phyloP scores from a whole-genome alignment of 2,797 vertebrate species.

The Bradypodion pumilum region DNA sequence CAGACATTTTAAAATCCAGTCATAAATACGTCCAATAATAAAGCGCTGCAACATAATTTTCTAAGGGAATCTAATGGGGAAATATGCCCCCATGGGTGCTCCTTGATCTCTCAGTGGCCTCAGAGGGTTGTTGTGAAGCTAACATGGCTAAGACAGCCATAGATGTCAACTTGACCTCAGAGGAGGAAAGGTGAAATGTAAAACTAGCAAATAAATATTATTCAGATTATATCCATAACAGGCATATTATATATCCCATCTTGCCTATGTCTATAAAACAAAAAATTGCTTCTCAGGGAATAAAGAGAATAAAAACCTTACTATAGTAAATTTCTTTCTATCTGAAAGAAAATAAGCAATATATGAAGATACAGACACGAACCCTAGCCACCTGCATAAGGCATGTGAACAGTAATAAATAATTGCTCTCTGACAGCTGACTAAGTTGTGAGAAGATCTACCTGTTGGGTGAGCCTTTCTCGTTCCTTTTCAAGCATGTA shows the following conservation, averaged over 20 bases:
- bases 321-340: not conserved
- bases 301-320: not conserved
- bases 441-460: slow-evolving; percentile 51
- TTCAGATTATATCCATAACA: no score
- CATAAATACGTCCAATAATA: no score
- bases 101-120: no score
- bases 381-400: not conserved
- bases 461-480: slow-evolving; percentile 93
- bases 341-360: not conserved
- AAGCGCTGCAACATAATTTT: no score
- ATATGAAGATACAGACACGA: not conserved
- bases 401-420: not conserved
- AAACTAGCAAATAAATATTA: no score
- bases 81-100: no score
- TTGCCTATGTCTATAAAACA: slow-evolving; percentile 30
- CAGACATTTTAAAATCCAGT: not conserved
- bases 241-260: not conserved
- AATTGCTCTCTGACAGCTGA: not conserved
- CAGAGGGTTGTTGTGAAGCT: no score
- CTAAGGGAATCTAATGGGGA: no score
- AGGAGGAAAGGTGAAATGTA: no score
- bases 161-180: no score
- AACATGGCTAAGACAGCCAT: no score
- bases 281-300: slow-evolving; percentile 13
- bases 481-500: slow-evolving; percentile 92